A percentile compares a stretch with the other conserved stretches of the same genome.
Conservation (phyloP, 2,888 invertebrate species). For the Junonia oenone region DNA sequence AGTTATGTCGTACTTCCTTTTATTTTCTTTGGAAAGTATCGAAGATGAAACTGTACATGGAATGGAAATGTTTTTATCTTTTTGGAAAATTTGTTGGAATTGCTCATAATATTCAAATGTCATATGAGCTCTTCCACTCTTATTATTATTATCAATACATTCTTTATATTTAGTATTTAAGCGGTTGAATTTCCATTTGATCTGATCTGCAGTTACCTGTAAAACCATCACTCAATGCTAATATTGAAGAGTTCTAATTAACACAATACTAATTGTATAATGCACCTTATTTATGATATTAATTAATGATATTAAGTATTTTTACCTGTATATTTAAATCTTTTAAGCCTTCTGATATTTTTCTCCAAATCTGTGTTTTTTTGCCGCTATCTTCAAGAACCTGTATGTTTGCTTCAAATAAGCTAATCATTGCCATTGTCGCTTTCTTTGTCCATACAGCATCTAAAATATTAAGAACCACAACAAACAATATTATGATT, state of each 20-base stretch:
- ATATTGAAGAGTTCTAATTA: conserved; percentile 8
- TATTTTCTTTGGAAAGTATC: background rate
- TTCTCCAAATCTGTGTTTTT: conserved; percentile 9
- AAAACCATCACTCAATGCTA: background rate
- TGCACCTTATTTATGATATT: background rate
- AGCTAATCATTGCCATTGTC: conserved; percentile 9
- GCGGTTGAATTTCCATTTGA: conserved; percentile 15
- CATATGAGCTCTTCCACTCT: background rate
- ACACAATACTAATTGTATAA: conserved; percentile 1
- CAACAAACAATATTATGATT: conserved; percentile 7
- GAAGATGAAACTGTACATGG: background rate
- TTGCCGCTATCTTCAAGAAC: conserved; percentile 6
- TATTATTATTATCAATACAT: conserved; percentile 9
- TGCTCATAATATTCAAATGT: conserved; percentile 16
- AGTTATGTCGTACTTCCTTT: background rate
- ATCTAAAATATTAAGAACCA: conserved; percentile 9
- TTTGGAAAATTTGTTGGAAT: conserved; percentile 6
- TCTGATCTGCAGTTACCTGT: conserved; percentile 12
- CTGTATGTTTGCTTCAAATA: conserved; percentile 11
- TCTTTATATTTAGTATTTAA: conserved; percentile 11
- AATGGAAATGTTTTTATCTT: conserved; percentile 2
- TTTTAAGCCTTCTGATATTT: conserved; percentile 13
- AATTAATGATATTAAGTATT: conserved; percentile 9
- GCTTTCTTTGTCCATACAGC: conserved; percentile 14
- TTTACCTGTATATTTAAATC: conserved; percentile 12